Conservation (phyloP, 2,888 invertebrate genomes). For the Crepidodera aurea region DNA sequence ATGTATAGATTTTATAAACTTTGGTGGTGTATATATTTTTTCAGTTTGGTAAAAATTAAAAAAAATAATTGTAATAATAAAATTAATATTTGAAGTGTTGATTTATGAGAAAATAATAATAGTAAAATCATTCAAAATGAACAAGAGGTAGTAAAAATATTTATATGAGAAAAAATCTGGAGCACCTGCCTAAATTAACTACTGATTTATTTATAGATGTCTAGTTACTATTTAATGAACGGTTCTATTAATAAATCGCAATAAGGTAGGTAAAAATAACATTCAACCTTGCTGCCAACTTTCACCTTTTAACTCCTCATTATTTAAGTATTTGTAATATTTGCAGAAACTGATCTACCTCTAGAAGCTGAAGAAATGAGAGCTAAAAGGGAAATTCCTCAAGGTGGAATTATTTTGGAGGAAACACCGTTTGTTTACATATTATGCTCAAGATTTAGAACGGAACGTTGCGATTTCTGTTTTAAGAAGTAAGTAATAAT, state of each 20-base stretch:
- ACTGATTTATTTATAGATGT: not conserved
- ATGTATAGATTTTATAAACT: no score
- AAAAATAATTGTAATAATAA: no score
- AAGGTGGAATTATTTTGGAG: slow-evolving; percentile 73
- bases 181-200: no score
- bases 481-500: slow-evolving; percentile 73
- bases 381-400: slow-evolving; percentile 63
- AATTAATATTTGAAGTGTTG: no score
- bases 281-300: not conserved
- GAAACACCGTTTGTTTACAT: slow-evolving; percentile 81
- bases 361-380: slow-evolving; percentile 30
- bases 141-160: no score
- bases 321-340: not conserved
- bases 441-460: slow-evolving; percentile 74
- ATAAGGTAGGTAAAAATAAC: slow-evolving; percentile 2
- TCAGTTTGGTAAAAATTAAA: no score
- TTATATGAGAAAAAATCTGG: no score
- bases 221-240: not conserved
- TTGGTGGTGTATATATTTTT: no score
- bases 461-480: slow-evolving; percentile 79
- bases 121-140: no score
- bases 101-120: no score
- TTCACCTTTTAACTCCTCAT: not conserved
- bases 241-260: not conserved
- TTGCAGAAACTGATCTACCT: not conserved